Evolutionary conservation across 2,797 vertebrate species (phyloP), one percentile per base, ranked within the genome.

Genomic region (Phrynocephalus guinanensis): DNA sequence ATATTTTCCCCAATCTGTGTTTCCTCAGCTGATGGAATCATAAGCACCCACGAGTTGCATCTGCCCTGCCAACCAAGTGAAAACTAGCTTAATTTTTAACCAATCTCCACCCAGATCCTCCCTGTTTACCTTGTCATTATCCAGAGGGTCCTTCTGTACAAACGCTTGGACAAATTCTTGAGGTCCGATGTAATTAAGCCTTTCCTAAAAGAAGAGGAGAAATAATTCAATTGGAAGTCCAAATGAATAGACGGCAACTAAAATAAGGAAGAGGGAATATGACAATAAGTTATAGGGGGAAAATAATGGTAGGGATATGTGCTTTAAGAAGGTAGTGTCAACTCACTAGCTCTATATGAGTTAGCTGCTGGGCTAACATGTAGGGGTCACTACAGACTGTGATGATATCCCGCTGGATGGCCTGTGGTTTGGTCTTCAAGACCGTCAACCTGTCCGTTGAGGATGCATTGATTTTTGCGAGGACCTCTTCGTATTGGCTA

Each of bases 81-180:
- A 68, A 44, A n/a, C 1, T 2, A 6, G 24, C 73, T 70, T 2
- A 2, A 30, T 50, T n/a, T 82, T 16, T 28, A 52, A 16, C 28
- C 3, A 50, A 50, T 33, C n/a, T 30, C 70, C 50, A 83, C 18
- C 38, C 1, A n/a, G 6, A 10, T 50, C 22, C n/a, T 48, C 22
- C 52, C 1, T 50, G 79, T 70, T 96, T 97, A 99, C 98, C 98
- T 98, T 98, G 91, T 98, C 97, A 6, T 98, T 98, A 94, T 98
- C 98, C 95, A 98, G 95, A 75, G 97, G 97, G 93, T 98, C 98
- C 95, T 99, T 99, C 89, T 98, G 98, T 78, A 98, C 97, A 88
- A 99, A 99, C 0, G 98, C 98, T 92, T 99, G 98, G 91, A 99
- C 97, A 78, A 99, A 99, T 92, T 99, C 99, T 93, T 99, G 98